These are phyloP conservation scores for Phycodurus eques DNA, from an alignment of 2,113 vertebrate species.

Conservation along the genomic window DNA sequence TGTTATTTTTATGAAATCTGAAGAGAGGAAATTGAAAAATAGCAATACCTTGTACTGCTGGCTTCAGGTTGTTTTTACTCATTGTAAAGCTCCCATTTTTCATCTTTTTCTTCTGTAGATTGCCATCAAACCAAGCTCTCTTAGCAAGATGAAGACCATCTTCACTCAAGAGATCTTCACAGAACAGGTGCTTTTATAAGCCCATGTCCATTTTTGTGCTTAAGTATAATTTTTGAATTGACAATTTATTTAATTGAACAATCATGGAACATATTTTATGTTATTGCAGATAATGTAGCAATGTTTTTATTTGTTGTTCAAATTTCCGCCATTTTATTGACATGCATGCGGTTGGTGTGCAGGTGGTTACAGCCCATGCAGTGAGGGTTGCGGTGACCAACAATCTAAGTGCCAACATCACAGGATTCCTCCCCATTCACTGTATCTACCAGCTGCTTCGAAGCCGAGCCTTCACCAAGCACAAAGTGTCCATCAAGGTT, in stretches of 20 bases:
- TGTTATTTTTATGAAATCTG: slow-evolving; percentile 60
- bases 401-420: slow-evolving; percentile 93
- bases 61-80: slow-evolving; percentile 55
- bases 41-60: slow-evolving; percentile 19
- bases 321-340: background rate
- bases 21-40: slow-evolving; percentile 57
- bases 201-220: background rate
- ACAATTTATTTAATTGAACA: background rate
- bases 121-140: slow-evolving; percentile 95
- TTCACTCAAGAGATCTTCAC: slow-evolving; percentile 99
- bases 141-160: slow-evolving; percentile 98
- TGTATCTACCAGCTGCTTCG: slow-evolving; percentile 97
- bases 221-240: background rate
- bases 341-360: slow-evolving; percentile 5
- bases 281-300: background rate
- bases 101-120: slow-evolving; percentile 76
- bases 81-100: slow-evolving; percentile 19
- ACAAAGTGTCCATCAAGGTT: slow-evolving; percentile 99
- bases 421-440: slow-evolving; percentile 95
- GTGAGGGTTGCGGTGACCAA: slow-evolving; percentile 94
- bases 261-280: background rate
- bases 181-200: slow-evolving; percentile 83
- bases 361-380: slow-evolving; percentile 97
- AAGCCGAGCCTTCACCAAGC: slow-evolving; percentile 96
- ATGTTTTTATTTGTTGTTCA: background rate